Conservation (phyloP, 2,797 vertebrate genomes). For the Harpagifer antarcticus region DNA sequence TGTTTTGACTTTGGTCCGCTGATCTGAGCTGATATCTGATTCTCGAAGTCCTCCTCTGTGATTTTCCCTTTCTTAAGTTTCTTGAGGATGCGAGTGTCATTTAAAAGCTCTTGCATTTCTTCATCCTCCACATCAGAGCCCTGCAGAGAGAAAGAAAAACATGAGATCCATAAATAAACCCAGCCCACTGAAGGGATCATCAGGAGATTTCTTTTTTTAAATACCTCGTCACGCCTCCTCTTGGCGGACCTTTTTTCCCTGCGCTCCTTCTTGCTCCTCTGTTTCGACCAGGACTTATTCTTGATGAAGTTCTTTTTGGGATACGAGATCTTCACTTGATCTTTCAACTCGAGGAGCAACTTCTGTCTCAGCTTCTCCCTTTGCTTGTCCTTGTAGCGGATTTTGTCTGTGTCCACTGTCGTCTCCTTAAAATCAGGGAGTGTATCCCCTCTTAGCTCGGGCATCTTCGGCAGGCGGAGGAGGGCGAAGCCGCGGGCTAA, state of each 20-base stretch:
- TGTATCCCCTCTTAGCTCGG: constrained; percentile 90
- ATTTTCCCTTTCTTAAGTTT: constrained; percentile 93
- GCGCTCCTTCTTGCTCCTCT: constrained; percentile 91
- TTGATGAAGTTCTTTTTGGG: constrained; percentile 82
- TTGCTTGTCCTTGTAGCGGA: constrained; percentile 94
- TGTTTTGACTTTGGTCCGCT: constrained; percentile 27
- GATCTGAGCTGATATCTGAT: constrained; percentile 73
- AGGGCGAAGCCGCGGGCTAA: constrained; percentile 93
- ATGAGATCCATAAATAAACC: background rate
- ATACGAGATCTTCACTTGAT: constrained; percentile 47
- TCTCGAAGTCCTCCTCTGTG: constrained; percentile 93
- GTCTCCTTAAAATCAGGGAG: constrained; percentile 87
- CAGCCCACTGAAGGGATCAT: no score
- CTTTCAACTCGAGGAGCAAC: constrained; percentile 83
- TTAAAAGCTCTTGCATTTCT: constrained; percentile 91
- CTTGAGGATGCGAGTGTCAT: constrained; percentile 94
- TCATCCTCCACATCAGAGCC: constrained; percentile 86
- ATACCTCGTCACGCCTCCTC: constrained; percentile 89
- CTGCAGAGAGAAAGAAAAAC: constrained; percentile 40
- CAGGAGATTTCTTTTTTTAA: rapidly evolving
- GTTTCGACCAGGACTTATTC: constrained; percentile 95
- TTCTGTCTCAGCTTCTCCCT: constrained; percentile 92
- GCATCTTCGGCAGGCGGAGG: constrained; percentile 95
- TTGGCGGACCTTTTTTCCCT: constrained; percentile 87
- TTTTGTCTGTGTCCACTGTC: constrained; percentile 89